Evolutionary conservation across 1,140 invertebrate species (phyloP).

Genomic region (Zaprionus kolodkinae): DNA sequence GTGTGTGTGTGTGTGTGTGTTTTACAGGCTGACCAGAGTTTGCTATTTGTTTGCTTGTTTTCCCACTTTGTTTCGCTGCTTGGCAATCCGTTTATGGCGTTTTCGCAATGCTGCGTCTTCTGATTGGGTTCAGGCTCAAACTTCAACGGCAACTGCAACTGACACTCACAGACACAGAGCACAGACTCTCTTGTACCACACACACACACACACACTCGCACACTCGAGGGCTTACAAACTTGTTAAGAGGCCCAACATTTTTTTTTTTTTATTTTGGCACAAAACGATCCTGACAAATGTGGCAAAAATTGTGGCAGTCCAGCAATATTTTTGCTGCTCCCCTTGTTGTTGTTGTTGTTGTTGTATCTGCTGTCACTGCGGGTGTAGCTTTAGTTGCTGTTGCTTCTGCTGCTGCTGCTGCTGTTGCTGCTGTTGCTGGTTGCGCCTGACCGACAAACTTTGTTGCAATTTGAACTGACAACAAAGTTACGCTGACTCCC

Average conservation of each 20-base stretch:
- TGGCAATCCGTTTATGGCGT: constrained; percentile 26
- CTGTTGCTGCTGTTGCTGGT: not conserved
- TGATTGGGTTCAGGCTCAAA: constrained; percentile 30
- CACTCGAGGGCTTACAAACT: not conserved
- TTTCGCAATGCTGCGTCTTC: constrained; percentile 15
- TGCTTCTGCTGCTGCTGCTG: not conserved
- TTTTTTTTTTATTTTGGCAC: constrained; percentile 12
- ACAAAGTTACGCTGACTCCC: constrained; percentile 31
- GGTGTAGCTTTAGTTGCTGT: not conserved
- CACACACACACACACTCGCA: not conserved
- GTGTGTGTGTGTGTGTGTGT: not conserved
- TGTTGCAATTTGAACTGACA: constrained; percentile 36
- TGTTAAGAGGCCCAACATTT: constrained; percentile 15
- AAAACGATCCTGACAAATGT: constrained; percentile 36
- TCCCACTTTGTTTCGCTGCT: constrained; percentile 8
- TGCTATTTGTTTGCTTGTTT: constrained; percentile 38
- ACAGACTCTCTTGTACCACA: not conserved
- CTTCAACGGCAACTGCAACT: constrained; percentile 29
- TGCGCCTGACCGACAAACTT: constrained; percentile 12
- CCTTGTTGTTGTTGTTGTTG: not conserved
- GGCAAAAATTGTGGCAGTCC: constrained; percentile 35
- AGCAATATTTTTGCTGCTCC: constrained; percentile 25
- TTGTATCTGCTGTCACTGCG: not conserved
- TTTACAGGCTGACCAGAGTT: constrained; percentile 37
- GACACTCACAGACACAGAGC: constrained; percentile 18